Base-by-base conservation (phyloP, 2,797 vertebrate species). In the Phalloptychus januarius region DNA sequence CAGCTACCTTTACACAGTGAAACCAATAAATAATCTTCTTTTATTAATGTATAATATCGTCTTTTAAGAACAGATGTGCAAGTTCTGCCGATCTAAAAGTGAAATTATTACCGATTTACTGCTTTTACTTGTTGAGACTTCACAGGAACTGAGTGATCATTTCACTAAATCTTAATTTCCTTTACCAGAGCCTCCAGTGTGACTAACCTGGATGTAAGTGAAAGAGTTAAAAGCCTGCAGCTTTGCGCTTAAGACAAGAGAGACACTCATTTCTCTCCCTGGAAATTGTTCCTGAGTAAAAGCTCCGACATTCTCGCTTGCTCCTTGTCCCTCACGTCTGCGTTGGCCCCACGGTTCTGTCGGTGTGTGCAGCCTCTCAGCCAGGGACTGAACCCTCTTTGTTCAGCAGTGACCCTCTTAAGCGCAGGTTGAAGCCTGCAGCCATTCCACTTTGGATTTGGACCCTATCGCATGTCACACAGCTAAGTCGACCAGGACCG, bases 371-470 rank as follows among this genome's bases (percentile, higher is more conserved):
- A 74, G 90, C 90, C 91, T 92, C 90, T 90, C 92, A 81, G 88
- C 82, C 44, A 20, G 74, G 87, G 86, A 92, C 92, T 93, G 91
- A 92, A 92, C 88, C 84, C 84, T 85, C 92, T 94, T 94, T 94
- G 94, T 95, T 90, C 81, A 11, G 40, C 86, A 0, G 83, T 93
- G 91, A 94, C 93, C 92, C 93, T 91, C 90, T 92, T 92, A 90
- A 93, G 89, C 86, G 82, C 91, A 90, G 89, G 89, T 91, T 92
- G 88, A 90, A 91, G 87, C 90, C 90, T 91, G 90, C 87, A 92
- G 91, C 91, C 93, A 92, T 91, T 93, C 91, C 91, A 93, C 90
- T 91, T 92, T 92, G 88, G 92, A 94, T 93, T 91, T 92, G 90
- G 90, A 91, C 85, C 87, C 90, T 94, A 94, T 94, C 94, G 88